Evolutionary conservation across 1,140 invertebrate genomes (phyloP).

Genomic region (Triops longicaudatus): DNA sequence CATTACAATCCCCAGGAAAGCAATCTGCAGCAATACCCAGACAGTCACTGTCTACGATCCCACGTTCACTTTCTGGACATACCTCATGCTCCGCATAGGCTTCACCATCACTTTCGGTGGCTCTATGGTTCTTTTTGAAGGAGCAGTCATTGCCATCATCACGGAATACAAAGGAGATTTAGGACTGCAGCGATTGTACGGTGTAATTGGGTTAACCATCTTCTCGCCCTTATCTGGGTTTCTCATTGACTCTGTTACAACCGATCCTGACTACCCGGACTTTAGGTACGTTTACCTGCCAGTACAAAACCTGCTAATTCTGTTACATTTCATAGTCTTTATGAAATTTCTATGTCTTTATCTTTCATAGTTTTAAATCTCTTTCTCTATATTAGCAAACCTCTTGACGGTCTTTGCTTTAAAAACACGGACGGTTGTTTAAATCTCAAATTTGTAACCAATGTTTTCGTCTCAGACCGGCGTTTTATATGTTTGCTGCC

Average conservation of each 20-base stretch:
- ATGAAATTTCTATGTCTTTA: no score
- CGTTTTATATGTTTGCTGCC: constrained; percentile 67
- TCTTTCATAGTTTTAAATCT: no score
- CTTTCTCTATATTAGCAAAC: no score
- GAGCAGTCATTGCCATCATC: constrained; percentile 66
- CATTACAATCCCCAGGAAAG: not conserved
- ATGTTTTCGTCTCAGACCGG: constrained; percentile 50
- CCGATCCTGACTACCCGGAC: constrained; percentile 54
- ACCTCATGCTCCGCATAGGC: constrained; percentile 60
- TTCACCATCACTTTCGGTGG: constrained; percentile 58
- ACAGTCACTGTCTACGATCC: constrained; percentile 48
- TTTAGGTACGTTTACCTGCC: constrained; percentile 60
- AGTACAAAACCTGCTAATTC: no score
- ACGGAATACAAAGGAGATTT: constrained; percentile 69
- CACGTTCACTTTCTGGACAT: constrained; percentile 62
- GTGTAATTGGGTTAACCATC: constrained; percentile 67
- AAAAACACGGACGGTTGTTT: no score
- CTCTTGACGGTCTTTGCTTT: no score
- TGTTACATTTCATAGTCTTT: no score
- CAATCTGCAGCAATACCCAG: constrained; percentile 28
- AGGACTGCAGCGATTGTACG: constrained; percentile 67
- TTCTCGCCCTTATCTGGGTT: constrained; percentile 65
- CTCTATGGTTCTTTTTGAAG: constrained; percentile 71
- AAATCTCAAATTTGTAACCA: not conserved
- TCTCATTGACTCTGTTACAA: constrained; percentile 58